Conservation (phyloP, 2,797 vertebrate genomes). For the Microctenopoma steveboyesi region DNA sequence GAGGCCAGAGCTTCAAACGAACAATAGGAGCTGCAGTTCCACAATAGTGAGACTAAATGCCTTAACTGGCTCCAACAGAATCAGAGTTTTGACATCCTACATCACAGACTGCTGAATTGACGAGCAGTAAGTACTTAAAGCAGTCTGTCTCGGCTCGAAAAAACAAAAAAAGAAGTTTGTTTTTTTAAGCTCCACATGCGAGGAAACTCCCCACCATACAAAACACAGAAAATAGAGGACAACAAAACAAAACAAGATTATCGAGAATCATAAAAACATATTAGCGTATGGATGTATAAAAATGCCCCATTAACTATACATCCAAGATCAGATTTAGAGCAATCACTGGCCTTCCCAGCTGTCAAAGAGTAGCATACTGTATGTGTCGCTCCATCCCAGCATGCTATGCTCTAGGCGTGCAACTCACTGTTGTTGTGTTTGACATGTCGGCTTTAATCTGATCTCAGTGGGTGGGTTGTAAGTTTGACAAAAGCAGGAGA, state of each 20-base stretch:
- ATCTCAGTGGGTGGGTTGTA: constrained; percentile 55
- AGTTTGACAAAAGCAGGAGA: constrained; percentile 55
- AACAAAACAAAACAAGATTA: constrained; percentile 69
- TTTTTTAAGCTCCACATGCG: constrained; percentile 12
- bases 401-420: constrained; percentile 67
- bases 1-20: too few relatives aligned
- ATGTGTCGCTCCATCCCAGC: constrained; percentile 59
- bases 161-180: background rate
- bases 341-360: constrained; percentile 53
- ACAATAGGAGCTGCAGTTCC: too few relatives aligned
- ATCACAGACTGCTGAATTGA: too few relatives aligned
- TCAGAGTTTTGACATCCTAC: too few relatives aligned
- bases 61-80: background rate
- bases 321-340: constrained; percentile 70
- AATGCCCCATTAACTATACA: constrained; percentile 60
- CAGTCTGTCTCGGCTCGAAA: background rate
- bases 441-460: constrained; percentile 61
- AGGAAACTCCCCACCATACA: background rate
- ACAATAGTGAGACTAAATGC: too few relatives aligned
- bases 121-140: too few relatives aligned
- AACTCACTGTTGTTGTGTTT: constrained; percentile 46
- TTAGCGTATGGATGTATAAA: constrained; percentile 54
- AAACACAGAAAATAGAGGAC: constrained; percentile 17
- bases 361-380: constrained; percentile 20
- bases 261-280: constrained; percentile 72